Evolutionary conservation across 1,140 invertebrate genomes (phyloP), one percentile per base, ranked within the genome.

Genomic region (Heterodera schachtii): DNA sequence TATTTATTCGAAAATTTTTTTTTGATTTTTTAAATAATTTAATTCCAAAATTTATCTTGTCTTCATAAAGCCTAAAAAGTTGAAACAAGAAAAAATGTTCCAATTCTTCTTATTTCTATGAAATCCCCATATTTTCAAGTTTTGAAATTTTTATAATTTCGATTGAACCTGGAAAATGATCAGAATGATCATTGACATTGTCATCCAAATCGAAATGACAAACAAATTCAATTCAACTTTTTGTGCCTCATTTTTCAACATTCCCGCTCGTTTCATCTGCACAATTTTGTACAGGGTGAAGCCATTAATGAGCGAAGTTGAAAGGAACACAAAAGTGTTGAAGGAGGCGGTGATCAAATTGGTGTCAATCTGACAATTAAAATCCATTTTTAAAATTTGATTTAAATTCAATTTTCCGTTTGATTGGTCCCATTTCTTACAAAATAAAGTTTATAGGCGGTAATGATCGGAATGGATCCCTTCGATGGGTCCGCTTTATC

Each of bases 391-490:
- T 64, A 19, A 19, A 19, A 60, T 60, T 19, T 16, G 19, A 19
- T 16, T 16, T 16, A 60, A 60, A 16, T 16, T 64, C 19, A 19
- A 64, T 71, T 71, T 71, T 21, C 31, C 31, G 1, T 31, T 31
- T 31, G 31, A 31, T 8, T 52, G 49, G 11, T 2, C 19, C 31
- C 31, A 31, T 31, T 31, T 11, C 69, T 31, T 46, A 71, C 69
- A 41, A 46, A 71, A 71, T 71, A 71, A n/a, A 71, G 44, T 3
- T 71, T 13, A 41, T 71, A 71, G 9, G 9, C 43, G 69, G 43
- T 41, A n/a, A 71, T 71, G 69, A 71, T 41, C 69, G 69, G 69
- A 46, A 46, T 71, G 9, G 44, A 31, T 11, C 69, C 69, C 43
- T 71, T 71, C 4, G 41, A 1, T 13, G n/a, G 69, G 19, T 71